These are phyloP conservation scores for Anoura caudifer DNA, from an alignment of 2,113 vertebrate species.

Conservation along the genomic window DNA sequence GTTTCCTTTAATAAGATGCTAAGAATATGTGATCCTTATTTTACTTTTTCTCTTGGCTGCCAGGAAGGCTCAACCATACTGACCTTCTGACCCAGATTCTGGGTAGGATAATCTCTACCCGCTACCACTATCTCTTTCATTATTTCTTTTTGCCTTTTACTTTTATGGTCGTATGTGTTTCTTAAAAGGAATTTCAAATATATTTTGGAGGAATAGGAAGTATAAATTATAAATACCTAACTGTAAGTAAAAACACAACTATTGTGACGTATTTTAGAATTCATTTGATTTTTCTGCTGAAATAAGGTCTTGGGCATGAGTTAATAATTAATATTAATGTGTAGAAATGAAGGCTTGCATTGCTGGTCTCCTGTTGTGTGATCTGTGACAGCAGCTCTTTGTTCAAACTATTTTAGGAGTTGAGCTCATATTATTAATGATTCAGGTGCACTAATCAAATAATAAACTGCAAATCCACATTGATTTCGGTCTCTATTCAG, in stretches of 20 bases:
- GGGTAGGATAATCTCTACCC: neutral
- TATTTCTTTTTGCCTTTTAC: neutral
- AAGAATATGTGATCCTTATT: neutral
- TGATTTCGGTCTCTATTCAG: conserved; percentile 72
- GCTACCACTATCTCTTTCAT: neutral
- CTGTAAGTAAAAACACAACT: conserved; percentile 37
- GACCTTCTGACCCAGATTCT: neutral
- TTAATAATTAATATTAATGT: conserved; percentile 63
- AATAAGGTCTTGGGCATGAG: conserved; percentile 13
- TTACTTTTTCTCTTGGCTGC: neutral
- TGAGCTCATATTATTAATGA: conserved; percentile 72
- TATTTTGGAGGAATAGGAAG: neutral
- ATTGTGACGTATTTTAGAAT: conserved; percentile 35
- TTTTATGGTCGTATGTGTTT: neutral
- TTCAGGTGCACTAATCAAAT: conserved; percentile 75
- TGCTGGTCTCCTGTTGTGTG: conserved; percentile 24
- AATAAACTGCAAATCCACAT: conserved; percentile 66
- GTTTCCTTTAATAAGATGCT: neutral
- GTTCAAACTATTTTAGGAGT: conserved; percentile 73
- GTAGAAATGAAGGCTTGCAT: conserved; percentile 43
- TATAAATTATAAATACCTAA: conserved; percentile 54
- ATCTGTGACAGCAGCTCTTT: conserved; percentile 58
- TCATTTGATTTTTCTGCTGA: conserved; percentile 42
- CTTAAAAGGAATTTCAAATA: neutral
- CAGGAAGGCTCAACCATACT: neutral